A percentile compares a stretch with the other conserved stretches of the same genome.
phyloP scores from a whole-genome alignment of 2,113 vertebrate species.

The Perognathus longimembris region DNA sequence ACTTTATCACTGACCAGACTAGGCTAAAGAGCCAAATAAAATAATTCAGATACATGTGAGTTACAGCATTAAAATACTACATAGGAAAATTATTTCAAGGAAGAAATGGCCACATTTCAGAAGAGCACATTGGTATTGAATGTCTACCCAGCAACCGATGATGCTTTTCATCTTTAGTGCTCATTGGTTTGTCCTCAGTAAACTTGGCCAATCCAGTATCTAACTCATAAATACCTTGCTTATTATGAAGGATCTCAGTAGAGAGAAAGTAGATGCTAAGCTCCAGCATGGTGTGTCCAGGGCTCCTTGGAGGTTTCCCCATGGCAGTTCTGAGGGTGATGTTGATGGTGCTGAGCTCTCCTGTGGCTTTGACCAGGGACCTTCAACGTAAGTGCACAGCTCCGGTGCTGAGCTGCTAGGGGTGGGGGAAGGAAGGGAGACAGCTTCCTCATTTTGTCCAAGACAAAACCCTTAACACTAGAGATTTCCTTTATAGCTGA shows the following conservation, averaged over 20 bases:
- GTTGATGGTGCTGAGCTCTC: conserved; percentile 21
- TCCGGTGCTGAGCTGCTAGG: background rate
- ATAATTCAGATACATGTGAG: background rate
- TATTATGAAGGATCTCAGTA: too few relatives aligned
- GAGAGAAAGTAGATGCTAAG: background rate
- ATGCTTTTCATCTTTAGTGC: background rate
- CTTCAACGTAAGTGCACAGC: background rate
- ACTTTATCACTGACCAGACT: background rate
- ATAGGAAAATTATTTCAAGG: background rate
- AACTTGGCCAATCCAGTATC: background rate
- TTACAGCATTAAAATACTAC: background rate
- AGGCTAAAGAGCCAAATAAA: fast-evolving
- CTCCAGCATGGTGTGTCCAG: conserved; percentile 27
- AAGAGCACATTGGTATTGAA: background rate
- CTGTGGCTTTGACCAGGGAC: background rate
- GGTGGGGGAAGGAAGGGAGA: background rate
- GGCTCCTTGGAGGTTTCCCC: background rate
- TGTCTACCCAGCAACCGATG: conserved; percentile 56
- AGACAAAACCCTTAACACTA: background rate
- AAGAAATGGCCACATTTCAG: background rate
- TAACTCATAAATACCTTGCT: background rate
- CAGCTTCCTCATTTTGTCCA: background rate
- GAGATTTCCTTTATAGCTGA: background rate
- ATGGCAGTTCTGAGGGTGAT: background rate
- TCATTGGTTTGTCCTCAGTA: background rate